Conservation (phyloP, 2,888 invertebrate genomes). For the Thera britannica region DNA sequence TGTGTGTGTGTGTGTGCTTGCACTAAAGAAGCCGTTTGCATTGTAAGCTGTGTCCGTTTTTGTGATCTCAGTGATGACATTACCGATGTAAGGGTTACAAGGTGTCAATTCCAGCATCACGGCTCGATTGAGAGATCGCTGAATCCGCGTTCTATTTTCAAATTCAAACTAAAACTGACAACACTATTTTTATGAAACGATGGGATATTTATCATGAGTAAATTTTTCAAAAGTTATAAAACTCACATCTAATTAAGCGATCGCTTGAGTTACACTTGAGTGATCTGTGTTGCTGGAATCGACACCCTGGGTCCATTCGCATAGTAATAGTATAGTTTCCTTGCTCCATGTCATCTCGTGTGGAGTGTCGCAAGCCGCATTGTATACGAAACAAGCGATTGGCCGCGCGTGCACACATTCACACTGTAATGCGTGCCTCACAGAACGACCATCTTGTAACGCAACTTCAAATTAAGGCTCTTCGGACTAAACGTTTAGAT, state of each 20-base stretch:
- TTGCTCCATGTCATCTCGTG: slow-evolving; percentile 22
- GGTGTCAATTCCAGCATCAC: no score
- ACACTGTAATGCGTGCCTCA: no score
- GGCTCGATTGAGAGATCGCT: no score
- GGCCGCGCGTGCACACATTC: slow-evolving; percentile 1
- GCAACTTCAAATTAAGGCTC: background rate
- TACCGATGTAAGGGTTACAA: slow-evolving; percentile 1
- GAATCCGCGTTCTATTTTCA: no score
- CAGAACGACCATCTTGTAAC: background rate
- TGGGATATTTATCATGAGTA: no score
- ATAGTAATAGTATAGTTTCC: slow-evolving; percentile 18
- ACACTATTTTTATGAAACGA: no score
- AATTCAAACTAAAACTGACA: no score
- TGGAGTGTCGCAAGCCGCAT: slow-evolving; percentile 32
- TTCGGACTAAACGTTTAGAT: background rate
- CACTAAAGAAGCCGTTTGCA: background rate
- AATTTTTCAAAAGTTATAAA: no score
- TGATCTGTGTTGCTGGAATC: no score
- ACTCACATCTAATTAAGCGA: no score
- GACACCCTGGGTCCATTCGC: background rate
- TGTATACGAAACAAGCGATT: slow-evolving; percentile 32
- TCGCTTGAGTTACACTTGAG: no score
- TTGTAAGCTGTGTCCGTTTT: slow-evolving; percentile 3
- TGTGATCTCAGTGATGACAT: slow-evolving; percentile 3
- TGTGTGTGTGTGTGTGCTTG: background rate